Base-by-base conservation (phyloP, 1,140 invertebrate genomes). In the Hylaeus volcanicus region DNA sequence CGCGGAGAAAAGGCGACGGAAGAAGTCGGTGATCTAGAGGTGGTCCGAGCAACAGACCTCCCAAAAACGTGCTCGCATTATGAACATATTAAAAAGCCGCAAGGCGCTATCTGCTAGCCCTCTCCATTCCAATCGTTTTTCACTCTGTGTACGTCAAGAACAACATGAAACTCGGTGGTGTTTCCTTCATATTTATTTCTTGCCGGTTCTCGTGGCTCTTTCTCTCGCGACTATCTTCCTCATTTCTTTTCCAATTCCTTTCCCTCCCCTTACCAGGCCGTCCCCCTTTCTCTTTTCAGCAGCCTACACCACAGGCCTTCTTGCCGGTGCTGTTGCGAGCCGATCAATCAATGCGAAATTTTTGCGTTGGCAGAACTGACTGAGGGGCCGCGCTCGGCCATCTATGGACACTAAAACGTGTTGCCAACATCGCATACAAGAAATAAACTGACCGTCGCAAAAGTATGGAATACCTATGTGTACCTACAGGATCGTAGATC, bases 271-370 rank as follows among this genome's bases (percentile, higher is more conserved):
- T 53, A 53, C 51, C 78, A 60, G 12, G 12, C 15, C 55, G 45
- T 51, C 75, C 68, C 81, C 61, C 68, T 85, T 80, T 82, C 69
- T 78, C 81, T 85, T 85, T 82, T 75, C 63, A 51, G 51, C n/a
- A 84, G 37, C 15, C 66, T 66, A 53, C 83, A 60, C 66, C 77
- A 64, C 41, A 15, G 66, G 6, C 37, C 66, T 79, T 75, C 79
- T 83, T 83, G 65, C 64, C 12, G 63, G 74, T 26, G 68, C 74
- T 41, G 80, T 56, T 82, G 76, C 66, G 78, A 82, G 76, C 79
- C 89, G 90, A 91, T 91, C 90, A 89, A 91, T 91, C 89, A 90
- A 90, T 91, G 88, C 86, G 84, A 82, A 85, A 91, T 91, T 91
- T 90, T 90, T 89, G 81, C 86, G 86, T 86, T 88, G 84, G 74